phyloP scores from a whole-genome alignment of 2,113 vertebrate species.

The Pollachius pollachius region DNA sequence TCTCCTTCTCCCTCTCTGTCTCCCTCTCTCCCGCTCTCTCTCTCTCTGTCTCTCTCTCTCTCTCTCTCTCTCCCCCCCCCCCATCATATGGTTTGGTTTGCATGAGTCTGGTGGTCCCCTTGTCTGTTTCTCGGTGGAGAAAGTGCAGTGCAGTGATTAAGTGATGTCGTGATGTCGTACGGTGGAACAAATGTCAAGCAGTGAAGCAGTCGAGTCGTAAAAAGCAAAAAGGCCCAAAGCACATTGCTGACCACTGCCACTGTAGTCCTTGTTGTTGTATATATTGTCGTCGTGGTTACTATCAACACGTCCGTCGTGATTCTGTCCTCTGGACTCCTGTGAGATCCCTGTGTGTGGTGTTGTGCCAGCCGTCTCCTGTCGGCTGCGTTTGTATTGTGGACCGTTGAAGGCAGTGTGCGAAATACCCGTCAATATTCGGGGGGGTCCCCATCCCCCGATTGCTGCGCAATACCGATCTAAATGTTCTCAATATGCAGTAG shows the following conservation, averaged over 20 bases:
- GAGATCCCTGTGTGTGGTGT: slow-evolving; percentile 44
- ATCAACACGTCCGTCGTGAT: slow-evolving; percentile 21
- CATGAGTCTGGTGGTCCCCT: slow-evolving; percentile 66
- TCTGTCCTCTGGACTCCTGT: slow-evolving; percentile 44
- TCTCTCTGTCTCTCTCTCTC: neutral
- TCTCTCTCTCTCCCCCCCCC: slow-evolving; percentile 28
- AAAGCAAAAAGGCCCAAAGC: neutral
- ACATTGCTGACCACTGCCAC: slow-evolving; percentile 3
- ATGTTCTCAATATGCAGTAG: too few relatives aligned
- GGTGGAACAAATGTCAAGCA: slow-evolving; percentile 18
- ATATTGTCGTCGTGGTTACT: slow-evolving; percentile 29
- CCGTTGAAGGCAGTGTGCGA: slow-evolving; percentile 20
- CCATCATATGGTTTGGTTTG: slow-evolving; percentile 70
- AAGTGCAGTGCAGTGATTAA: slow-evolving; percentile 46
- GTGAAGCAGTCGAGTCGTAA: neutral
- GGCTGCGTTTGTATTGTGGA: slow-evolving; percentile 12
- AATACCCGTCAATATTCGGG: too few relatives aligned
- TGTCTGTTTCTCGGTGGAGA: slow-evolving; percentile 61
- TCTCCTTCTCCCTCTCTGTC: slow-evolving; percentile 12
- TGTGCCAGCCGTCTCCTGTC: slow-evolving; percentile 39
- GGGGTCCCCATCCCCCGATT: too few relatives aligned
- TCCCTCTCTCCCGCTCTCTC: neutral
- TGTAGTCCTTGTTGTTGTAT: slow-evolving; percentile 32
- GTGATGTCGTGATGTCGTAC: slow-evolving; percentile 48
- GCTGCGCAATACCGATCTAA: too few relatives aligned